Evolutionary conservation across 2,888 invertebrate genomes (phyloP), one percentile per base, ranked within the genome.

Genomic region (Hydrotaea cyrtoneurina): DNA sequence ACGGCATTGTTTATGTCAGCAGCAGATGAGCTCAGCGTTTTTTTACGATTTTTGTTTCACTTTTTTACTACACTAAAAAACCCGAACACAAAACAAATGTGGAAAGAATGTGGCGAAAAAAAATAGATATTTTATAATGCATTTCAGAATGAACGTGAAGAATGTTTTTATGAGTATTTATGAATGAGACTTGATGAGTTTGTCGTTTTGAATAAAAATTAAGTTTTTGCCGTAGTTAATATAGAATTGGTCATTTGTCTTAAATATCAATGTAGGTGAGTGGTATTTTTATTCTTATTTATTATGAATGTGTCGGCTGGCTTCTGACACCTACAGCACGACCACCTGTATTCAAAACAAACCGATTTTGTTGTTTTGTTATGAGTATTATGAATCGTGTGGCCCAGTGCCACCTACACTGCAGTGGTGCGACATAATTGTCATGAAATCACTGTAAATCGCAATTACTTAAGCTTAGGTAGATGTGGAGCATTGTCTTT

Each of bases 21-120:
- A 77, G 39, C 72, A 72, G 76, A 82, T 86, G 84, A 86, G 82
- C 78, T 84, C 78, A 86, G 77, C 78, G 23, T 46, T 78, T 71
- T n/a, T 73, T 43, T 50, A 69, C 73, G 46, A 64, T 43, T 76
- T 84, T 78, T 59, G 2, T 55, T 59, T 2, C 43, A 26, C 55
- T 43, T 59, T 78, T 10, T 53, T 55, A 3, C 2, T 4, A 31
- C 31, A 2, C 3, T 7, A 31, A 2, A 31, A 39, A 39, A 39
- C n/a, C 7, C 15, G n/a, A n/a, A n/a, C n/a, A 53, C 53, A 53
- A 4, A 19, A 19, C 2, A 17, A 73, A 36, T 19, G 15, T 73
- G 3, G 10, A 21, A 53, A 19, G 53, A 53, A 53, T 53, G 3
- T 39, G 1, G 19, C 7, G 13, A 53, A 8, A 55, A 21, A 55